A percentile compares a stretch with the other conserved stretches of the same genome.
Evolutionary conservation across 1,140 invertebrate species (phyloP).

Genomic region (Drosophila hydei): DNA sequence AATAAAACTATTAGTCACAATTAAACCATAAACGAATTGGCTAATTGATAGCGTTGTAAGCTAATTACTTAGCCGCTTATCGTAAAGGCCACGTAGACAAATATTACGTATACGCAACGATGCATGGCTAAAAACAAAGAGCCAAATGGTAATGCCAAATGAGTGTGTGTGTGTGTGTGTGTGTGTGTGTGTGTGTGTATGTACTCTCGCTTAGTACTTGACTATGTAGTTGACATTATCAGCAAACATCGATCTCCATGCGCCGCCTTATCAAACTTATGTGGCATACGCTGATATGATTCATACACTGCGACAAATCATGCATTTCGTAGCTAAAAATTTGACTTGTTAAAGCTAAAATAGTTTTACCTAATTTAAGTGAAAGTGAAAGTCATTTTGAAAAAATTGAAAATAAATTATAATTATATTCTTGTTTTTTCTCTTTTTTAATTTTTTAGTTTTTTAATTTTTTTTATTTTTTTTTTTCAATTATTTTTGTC

Average conservation of each 20-base stretch:
- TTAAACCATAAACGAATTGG: conserved; percentile 27
- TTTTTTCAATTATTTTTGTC: too few relatives aligned
- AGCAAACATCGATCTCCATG: background rate
- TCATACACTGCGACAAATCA: too few relatives aligned
- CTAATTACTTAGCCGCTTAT: conserved; percentile 48
- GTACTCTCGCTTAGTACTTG: background rate
- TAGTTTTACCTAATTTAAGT: too few relatives aligned
- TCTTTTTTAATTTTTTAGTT: too few relatives aligned
- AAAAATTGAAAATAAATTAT: too few relatives aligned
- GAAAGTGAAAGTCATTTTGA: too few relatives aligned
- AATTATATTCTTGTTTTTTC: too few relatives aligned
- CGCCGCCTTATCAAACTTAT: conserved; percentile 5
- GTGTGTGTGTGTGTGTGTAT: background rate
- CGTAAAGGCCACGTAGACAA: background rate
- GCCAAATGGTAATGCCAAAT: conserved; percentile 35
- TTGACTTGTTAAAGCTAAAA: too few relatives aligned
- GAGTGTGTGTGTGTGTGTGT: background rate
- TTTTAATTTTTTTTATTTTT: too few relatives aligned
- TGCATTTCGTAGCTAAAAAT: too few relatives aligned
- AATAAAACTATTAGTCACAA: conserved; percentile 2
- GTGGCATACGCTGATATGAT: background rate
- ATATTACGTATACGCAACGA: conserved; percentile 54
- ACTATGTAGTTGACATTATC: background rate
- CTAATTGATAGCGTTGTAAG: conserved; percentile 27
- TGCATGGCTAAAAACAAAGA: conserved; percentile 38